Evolutionary conservation across 2,888 invertebrate species (phyloP).

Genomic region (Calameuta filiformis): DNA sequence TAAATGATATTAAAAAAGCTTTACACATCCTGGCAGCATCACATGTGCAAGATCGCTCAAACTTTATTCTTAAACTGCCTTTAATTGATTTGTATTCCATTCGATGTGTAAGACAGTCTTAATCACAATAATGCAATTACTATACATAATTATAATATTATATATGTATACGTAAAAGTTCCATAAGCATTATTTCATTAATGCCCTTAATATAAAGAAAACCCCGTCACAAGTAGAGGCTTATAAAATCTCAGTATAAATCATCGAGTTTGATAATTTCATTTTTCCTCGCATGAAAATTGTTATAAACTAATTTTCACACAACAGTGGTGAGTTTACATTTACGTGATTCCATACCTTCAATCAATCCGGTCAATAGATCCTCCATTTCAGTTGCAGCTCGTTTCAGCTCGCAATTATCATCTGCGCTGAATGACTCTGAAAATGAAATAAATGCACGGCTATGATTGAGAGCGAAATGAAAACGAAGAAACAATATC

Average conservation of each 20-base stretch:
- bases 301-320: constrained; percentile 25
- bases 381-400: constrained; percentile 80
- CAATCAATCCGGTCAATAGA: constrained; percentile 74
- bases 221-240: not conserved
- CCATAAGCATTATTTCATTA: not conserved
- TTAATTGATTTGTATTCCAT: too few relatives aligned
- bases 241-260: not conserved
- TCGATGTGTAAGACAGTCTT: too few relatives aligned
- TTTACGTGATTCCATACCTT: constrained; percentile 72
- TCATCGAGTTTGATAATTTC: not conserved
- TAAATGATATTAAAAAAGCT: too few relatives aligned
- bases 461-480: not conserved
- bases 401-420: constrained; percentile 75
- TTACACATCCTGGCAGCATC: too few relatives aligned
- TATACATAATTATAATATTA: not conserved
- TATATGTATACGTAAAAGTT: not conserved
- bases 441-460: constrained; percentile 14
- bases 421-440: constrained; percentile 63
- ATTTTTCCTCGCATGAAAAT: not conserved
- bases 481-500: not conserved
- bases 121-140: too few relatives aligned
- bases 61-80: too few relatives aligned
- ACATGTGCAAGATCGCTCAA: too few relatives aligned
- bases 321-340: constrained; percentile 59
- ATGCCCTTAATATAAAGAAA: not conserved